Percentiles rank a stretch among this genome's conserved stretches.
These are phyloP conservation scores for Bos javanicus DNA, from an alignment of 2,113 vertebrate genomes.

Conservation along the genomic window DNA sequence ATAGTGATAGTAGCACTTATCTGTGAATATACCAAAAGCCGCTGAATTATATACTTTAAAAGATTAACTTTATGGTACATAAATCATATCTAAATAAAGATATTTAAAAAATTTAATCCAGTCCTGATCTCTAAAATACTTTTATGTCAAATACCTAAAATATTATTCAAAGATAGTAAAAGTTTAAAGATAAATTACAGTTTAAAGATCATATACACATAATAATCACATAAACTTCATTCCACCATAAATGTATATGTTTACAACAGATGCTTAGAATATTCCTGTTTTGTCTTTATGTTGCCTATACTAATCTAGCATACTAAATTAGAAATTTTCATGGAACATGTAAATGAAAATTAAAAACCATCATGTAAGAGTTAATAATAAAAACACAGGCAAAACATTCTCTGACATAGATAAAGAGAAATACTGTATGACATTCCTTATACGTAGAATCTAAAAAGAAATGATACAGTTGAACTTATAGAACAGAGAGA, in stretches of 20 bases:
- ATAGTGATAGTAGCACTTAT: background rate
- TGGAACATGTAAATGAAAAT: background rate
- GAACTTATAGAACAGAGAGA: background rate
- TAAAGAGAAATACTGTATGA: background rate
- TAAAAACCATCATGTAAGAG: background rate
- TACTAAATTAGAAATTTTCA: background rate
- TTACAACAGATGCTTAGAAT: background rate
- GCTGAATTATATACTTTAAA: background rate
- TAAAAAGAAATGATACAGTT: background rate
- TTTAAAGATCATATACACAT: background rate
- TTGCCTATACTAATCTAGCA: background rate
- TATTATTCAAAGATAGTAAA: background rate
- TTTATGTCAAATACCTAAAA: background rate
- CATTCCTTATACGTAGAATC: background rate
- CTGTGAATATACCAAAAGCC: background rate
- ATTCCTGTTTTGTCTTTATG: background rate
- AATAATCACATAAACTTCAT: background rate
- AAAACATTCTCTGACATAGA: background rate
- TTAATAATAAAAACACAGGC: background rate
- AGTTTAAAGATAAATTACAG: background rate
- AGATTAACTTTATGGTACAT: background rate
- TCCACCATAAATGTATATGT: background rate
- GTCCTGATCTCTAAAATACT: background rate
- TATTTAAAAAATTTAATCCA: background rate
- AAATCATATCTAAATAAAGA: background rate